Percentiles rank a stretch among this genome's conserved stretches.
Evolutionary conservation across 1,140 invertebrate species (phyloP).

Genomic region (Eubasilissa regina): DNA sequence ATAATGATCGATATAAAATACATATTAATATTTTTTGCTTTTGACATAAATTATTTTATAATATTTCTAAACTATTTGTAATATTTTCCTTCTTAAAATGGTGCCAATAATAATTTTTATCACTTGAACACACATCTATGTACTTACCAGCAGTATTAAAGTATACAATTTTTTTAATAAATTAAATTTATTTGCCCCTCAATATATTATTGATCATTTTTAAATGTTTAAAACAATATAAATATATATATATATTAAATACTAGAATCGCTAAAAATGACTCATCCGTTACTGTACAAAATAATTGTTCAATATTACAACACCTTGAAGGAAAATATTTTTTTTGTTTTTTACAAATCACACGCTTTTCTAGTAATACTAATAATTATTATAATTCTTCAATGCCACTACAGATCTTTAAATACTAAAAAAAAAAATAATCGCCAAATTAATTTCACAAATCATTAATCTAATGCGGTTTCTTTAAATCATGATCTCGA

Average conservation of each 20-base stretch:
- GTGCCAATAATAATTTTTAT: no score
- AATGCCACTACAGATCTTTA: slow-evolving; percentile 4
- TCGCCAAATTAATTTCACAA: slow-evolving; percentile 31
- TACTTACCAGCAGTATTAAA: neutral
- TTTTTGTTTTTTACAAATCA: neutral
- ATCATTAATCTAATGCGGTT: neutral
- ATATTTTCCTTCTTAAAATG: neutral
- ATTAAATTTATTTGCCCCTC: neutral
- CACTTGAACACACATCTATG: no score
- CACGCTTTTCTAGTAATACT: neutral
- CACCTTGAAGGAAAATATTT: neutral
- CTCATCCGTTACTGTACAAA: neutral
- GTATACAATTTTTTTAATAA: neutral
- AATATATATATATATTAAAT: neutral
- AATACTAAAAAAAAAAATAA: slow-evolving; percentile 9
- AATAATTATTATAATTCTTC: neutral
- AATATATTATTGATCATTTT: no score
- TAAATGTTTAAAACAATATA: no score
- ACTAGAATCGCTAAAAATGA: neutral
- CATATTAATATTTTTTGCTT: slow-evolving; percentile 51
- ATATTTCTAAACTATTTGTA: neutral
- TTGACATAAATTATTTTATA: slow-evolving; percentile 40
- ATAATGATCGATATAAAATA: slow-evolving; percentile 16
- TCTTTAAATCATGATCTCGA: slow-evolving; percentile 32
- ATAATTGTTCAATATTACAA: neutral